Percentiles rank a stretch among this genome's conserved stretches.
Evolutionary conservation across 2,113 vertebrate species (phyloP).

Genomic region (Lipophrys pholis): DNA sequence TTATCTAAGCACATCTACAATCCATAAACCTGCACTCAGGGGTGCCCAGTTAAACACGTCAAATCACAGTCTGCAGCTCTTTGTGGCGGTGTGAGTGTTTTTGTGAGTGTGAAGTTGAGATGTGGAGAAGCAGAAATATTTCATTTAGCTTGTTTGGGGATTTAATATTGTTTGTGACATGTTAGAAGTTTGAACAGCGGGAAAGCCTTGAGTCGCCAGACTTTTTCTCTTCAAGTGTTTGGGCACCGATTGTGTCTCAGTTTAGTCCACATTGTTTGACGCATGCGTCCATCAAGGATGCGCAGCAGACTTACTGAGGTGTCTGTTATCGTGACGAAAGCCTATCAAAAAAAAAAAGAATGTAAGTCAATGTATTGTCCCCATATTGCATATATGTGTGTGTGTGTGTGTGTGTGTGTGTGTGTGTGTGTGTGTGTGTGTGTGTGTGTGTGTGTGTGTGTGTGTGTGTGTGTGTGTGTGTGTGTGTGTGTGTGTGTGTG

Average conservation of each 20-base stretch:
- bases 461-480: no score
- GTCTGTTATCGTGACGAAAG: slow-evolving; percentile 8
- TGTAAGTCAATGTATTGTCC: no score
- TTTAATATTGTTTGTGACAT: slow-evolving; percentile 12
- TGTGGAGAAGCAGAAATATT: slow-evolving; percentile 13
- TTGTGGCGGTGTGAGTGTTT: background rate
- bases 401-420: background rate
- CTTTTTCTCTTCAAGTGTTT: background rate
- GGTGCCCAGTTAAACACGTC: slow-evolving; percentile 43
- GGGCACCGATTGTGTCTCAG: slow-evolving; percentile 1
- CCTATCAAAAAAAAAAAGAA: no score
- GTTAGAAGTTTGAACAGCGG: background rate
- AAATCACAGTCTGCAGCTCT: slow-evolving; percentile 36
- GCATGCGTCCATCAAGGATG: background rate
- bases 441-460: no score
- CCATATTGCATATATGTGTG: background rate
- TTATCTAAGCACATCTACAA: slow-evolving; percentile 49
- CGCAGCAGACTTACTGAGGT: background rate
- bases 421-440: background rate
- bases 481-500: no score
- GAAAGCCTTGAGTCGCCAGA: background rate
- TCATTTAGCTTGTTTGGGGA: background rate
- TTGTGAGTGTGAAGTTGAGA: background rate
- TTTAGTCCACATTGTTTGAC: slow-evolving; percentile 8
- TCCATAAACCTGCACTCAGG: slow-evolving; percentile 47